Evolutionary conservation across 2,888 invertebrate species (phyloP).

Genomic region (Philereme vetulata): DNA sequence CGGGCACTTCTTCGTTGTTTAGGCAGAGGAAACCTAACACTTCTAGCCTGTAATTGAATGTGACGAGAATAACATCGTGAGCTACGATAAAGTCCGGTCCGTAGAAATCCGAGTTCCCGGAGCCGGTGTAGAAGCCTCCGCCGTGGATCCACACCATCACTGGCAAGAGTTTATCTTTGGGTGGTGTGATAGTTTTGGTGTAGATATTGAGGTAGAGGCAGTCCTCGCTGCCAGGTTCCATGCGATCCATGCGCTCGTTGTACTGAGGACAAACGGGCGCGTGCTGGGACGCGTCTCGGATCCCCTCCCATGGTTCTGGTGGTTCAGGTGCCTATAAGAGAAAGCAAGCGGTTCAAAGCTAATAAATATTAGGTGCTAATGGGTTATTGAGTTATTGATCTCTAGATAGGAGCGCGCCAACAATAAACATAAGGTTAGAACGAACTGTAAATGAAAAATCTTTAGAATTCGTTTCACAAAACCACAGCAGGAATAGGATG

Average conservation of each 20-base stretch:
- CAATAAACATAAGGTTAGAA: too few relatives aligned
- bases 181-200: constrained; percentile 59
- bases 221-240: constrained; percentile 83
- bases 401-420: too few relatives aligned
- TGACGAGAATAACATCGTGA: constrained; percentile 71
- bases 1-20: constrained; percentile 73
- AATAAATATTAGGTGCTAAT: neutral
- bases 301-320: constrained; percentile 67
- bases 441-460: too few relatives aligned
- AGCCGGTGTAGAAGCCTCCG: constrained; percentile 78
- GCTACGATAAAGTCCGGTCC: constrained; percentile 78
- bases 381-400: too few relatives aligned
- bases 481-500: constrained; percentile 12
- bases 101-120: constrained; percentile 75
- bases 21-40: constrained; percentile 76
- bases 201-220: constrained; percentile 89
- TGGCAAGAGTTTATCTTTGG: constrained; percentile 52
- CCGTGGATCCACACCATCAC: constrained; percentile 82
- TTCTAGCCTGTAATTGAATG: constrained; percentile 78
- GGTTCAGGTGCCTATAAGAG: constrained; percentile 67
- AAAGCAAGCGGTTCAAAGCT: neutral
- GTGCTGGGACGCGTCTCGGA: constrained; percentile 66
- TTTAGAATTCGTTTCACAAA: neutral
- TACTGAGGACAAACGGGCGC: constrained; percentile 76
- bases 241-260: constrained; percentile 75